Percentiles rank a stretch among this genome's conserved stretches.
Conservation (phyloP, 2,797 vertebrate genomes). For the Geotrypetes seraphini region DNA sequence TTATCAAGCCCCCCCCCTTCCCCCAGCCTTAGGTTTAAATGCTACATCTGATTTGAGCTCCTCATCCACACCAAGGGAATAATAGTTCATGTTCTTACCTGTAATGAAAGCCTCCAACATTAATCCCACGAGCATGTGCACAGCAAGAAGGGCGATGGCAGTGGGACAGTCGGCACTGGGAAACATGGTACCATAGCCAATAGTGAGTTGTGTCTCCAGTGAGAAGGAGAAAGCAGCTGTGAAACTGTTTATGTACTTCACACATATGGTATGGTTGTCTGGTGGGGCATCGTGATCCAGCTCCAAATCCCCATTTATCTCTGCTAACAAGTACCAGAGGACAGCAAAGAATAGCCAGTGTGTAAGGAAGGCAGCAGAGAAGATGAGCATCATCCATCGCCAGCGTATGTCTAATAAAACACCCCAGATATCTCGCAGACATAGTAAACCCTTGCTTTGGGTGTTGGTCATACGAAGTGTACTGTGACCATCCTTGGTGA, state of each 20-base stretch:
- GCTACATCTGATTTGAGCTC: no score
- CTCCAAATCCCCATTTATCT: constrained; percentile 85
- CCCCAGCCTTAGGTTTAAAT: no score
- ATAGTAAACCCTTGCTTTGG: constrained; percentile 58
- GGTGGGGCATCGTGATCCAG: constrained; percentile 80
- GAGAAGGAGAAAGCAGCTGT: constrained; percentile 95
- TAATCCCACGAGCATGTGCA: constrained; percentile 94
- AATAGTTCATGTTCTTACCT: constrained; percentile 80
- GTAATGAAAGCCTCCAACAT: constrained; percentile 97
- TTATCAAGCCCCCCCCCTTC: no score
- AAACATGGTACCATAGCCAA: constrained; percentile 96
- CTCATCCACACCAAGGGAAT: no score
- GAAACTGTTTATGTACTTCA: constrained; percentile 91
- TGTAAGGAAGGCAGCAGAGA: constrained; percentile 79
- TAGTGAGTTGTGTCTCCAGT: constrained; percentile 96
- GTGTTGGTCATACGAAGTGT: constrained; percentile 49
- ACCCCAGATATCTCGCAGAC: constrained; percentile 84
- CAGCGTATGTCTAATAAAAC: constrained; percentile 86
- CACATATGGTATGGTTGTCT: constrained; percentile 85
- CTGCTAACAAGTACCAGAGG: constrained; percentile 90
- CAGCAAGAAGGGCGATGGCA: constrained; percentile 83
- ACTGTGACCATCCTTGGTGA: constrained; percentile 90
- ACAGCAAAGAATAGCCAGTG: constrained; percentile 95
- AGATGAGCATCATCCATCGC: constrained; percentile 92
- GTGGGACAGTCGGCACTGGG: constrained; percentile 91